Percentiles rank a stretch among this genome's conserved stretches.
Conservation (phyloP, 2,888 invertebrate genomes). For the Chelonus formosanus region DNA sequence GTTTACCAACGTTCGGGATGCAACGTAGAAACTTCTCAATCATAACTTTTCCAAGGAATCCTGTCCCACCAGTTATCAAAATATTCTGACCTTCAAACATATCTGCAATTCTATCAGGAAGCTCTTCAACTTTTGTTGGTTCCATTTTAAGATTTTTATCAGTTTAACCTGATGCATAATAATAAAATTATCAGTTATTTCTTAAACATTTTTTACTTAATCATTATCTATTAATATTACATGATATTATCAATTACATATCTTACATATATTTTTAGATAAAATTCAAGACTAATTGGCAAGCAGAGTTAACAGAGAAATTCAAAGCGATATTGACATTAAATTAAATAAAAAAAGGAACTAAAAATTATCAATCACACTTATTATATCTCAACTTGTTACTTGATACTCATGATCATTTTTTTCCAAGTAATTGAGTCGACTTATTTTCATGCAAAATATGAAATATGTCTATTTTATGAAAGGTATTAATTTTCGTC, state of each 20-base stretch:
- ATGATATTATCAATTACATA: too few relatives aligned
- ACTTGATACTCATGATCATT: too few relatives aligned
- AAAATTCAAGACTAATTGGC: too few relatives aligned
- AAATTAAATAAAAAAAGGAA: neutral
- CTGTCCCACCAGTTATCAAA: conserved; percentile 94
- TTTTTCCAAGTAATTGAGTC: too few relatives aligned
- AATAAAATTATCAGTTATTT: neutral
- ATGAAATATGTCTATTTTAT: too few relatives aligned
- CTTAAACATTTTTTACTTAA: neutral
- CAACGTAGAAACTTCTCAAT: conserved; percentile 88
- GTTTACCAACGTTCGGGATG: conserved; percentile 73
- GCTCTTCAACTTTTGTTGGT: conserved; percentile 59
- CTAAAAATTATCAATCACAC: too few relatives aligned
- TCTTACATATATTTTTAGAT: too few relatives aligned
- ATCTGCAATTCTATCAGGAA: conserved; percentile 72
- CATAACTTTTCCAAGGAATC: conserved; percentile 90
- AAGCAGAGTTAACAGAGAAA: too few relatives aligned
- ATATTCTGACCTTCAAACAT: conserved; percentile 80
- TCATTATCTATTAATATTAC: too few relatives aligned
- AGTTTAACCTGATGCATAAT: neutral
- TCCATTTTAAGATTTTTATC: conserved; percentile 42
- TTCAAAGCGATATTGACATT: neutral
- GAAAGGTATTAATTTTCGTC: too few relatives aligned
- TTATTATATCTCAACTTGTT: too few relatives aligned
- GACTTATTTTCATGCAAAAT: too few relatives aligned